Conservation (phyloP, 2,113 vertebrate species). For the Charadrius vociferus region DNA sequence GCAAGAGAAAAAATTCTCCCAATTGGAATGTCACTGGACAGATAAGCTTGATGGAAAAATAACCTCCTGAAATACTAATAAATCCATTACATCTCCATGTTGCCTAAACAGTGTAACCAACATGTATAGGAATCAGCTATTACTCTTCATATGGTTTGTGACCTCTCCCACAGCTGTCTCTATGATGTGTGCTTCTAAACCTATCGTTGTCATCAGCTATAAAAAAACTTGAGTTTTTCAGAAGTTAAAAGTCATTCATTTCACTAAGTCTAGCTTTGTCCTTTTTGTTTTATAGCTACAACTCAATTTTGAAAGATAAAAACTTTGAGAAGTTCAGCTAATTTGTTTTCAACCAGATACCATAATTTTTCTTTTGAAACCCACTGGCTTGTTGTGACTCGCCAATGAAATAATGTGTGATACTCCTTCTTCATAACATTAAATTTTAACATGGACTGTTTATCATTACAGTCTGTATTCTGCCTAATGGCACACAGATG, state of each 20-base stretch:
- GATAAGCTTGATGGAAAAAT: not conserved
- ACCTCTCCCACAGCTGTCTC: not conserved
- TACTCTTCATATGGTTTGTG: not conserved
- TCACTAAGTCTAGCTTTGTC: not conserved
- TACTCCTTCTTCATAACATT: not conserved
- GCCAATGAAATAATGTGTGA: not conserved
- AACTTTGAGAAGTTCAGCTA: not conserved
- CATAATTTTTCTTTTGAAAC: not conserved
- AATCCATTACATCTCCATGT: not conserved
- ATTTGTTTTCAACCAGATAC: not conserved
- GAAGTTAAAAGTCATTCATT: not conserved
- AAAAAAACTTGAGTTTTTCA: not conserved
- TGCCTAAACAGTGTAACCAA: not conserved
- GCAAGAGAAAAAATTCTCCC: not conserved
- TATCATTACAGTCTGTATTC: not conserved
- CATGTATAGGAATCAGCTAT: not conserved
- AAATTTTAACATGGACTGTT: not conserved
- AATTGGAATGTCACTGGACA: not conserved
- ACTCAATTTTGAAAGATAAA: not conserved
- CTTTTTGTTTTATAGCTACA: not conserved
- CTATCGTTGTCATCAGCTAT: not conserved
- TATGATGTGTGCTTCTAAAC: not conserved
- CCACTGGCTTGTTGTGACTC: not conserved
- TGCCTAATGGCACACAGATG: not conserved
- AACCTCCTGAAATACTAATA: not conserved